phyloP scores from a whole-genome alignment of 2,113 vertebrate species.

The Blennius ocellaris region DNA sequence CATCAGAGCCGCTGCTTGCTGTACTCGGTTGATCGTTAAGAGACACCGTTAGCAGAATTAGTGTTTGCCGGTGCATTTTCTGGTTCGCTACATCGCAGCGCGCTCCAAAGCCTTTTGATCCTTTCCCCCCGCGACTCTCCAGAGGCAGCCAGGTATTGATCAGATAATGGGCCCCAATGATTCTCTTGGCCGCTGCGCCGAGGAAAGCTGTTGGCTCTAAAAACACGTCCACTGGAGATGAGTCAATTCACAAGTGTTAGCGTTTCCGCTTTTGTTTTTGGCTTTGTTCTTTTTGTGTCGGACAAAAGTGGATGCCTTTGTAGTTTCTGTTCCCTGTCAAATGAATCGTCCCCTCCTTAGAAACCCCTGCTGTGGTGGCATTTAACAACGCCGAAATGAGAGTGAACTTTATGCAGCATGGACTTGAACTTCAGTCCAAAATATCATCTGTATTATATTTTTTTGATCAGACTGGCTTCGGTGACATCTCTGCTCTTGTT shows the following conservation, averaged over 20 bases:
- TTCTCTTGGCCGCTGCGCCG: constrained; percentile 50
- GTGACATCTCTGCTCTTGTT: background rate
- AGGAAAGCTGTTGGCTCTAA: constrained; percentile 47
- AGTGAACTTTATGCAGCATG: background rate
- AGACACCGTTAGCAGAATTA: constrained; percentile 47
- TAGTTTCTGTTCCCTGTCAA: constrained; percentile 74
- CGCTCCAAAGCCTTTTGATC: constrained; percentile 66
- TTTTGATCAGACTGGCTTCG: background rate
- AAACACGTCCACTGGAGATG: constrained; percentile 57
- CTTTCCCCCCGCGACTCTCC: constrained; percentile 27
- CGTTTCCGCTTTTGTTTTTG: constrained; percentile 60
- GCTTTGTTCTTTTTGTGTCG: constrained; percentile 56
- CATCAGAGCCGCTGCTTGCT: background rate
- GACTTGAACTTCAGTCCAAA: background rate
- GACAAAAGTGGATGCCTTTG: constrained; percentile 50
- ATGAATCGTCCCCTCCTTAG: constrained; percentile 44
- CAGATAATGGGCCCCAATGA: constrained; percentile 71
- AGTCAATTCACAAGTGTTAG: constrained; percentile 69
- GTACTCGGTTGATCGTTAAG: constrained; percentile 35
- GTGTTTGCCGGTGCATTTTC: constrained; percentile 60
- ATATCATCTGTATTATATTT: constrained; percentile 2
- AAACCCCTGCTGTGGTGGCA: constrained; percentile 27
- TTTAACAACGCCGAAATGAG: constrained; percentile 9
- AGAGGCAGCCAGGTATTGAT: constrained; percentile 70
- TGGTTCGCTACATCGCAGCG: constrained; percentile 37